Conservation (phyloP, 2,888 invertebrate species). For the Epirrita christyi region DNA sequence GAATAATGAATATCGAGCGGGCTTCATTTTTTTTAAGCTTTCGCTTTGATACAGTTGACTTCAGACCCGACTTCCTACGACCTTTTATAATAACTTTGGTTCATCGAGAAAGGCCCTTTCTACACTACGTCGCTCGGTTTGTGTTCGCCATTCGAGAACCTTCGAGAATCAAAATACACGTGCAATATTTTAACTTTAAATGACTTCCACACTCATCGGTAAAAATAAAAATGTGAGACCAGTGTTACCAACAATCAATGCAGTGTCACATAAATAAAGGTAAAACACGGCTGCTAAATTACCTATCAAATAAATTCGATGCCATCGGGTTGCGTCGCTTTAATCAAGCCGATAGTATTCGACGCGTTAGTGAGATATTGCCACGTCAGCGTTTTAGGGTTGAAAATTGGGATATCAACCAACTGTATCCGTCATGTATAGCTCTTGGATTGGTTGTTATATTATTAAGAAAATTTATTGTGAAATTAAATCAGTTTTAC, state of each 20-base stretch:
- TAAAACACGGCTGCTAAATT: conserved; percentile 46
- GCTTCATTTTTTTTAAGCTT: no score
- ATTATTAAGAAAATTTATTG: conserved; percentile 3
- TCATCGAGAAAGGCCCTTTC: no score
- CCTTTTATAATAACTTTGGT: no score
- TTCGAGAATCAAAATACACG: no score
- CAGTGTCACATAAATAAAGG: conserved; percentile 45
- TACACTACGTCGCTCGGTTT: no score
- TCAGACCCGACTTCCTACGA: no score
- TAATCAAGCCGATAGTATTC: conserved; percentile 42
- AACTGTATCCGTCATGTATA: conserved; percentile 26
- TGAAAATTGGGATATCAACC: conserved; percentile 27
- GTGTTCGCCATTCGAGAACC: no score
- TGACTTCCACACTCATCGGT: not conserved
- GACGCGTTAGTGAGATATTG: conserved; percentile 37
- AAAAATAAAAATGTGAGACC: conserved; percentile 14
- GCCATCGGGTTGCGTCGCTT: conserved; percentile 36
- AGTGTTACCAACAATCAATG: conserved; percentile 40
- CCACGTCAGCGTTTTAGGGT: conserved; percentile 32
- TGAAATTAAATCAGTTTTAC: not conserved
- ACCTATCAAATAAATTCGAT: conserved; percentile 48
- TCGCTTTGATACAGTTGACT: no score
- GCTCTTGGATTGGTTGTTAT: not conserved
- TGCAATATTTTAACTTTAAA: not conserved
- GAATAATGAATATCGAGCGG: no score